Conservation (phyloP, 2,888 invertebrate genomes). For the Synergus laeviventris region DNA sequence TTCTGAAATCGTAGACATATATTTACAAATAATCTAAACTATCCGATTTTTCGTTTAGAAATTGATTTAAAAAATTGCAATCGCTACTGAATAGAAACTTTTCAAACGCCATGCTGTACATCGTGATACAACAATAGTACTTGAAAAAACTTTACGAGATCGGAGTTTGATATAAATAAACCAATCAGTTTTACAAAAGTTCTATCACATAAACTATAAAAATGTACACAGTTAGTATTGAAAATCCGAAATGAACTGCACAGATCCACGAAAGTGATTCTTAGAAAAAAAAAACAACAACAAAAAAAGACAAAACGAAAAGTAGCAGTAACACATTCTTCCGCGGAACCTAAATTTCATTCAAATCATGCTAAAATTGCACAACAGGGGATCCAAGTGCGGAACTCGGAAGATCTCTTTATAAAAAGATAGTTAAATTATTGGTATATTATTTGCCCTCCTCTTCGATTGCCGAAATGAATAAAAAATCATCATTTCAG, state of each 20-base stretch:
- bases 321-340: constrained; percentile 36
- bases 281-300: constrained; percentile 16
- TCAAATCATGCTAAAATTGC: constrained; percentile 54
- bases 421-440: constrained; percentile 41
- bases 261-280: constrained; percentile 1
- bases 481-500: background rate
- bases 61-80: constrained; percentile 43
- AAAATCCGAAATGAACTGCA: constrained; percentile 66
- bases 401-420: constrained; percentile 7
- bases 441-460: constrained; percentile 24
- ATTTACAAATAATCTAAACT: constrained; percentile 45
- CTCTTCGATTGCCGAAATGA: background rate
- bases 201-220: constrained; percentile 33
- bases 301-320: no score
- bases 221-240: constrained; percentile 54
- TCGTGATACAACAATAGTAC: constrained; percentile 40
- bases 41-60: constrained; percentile 7
- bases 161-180: constrained; percentile 7
- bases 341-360: background rate
- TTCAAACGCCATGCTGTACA: constrained; percentile 46
- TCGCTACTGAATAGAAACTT: constrained; percentile 45
- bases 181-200: constrained; percentile 11
- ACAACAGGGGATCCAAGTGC: constrained; percentile 43
- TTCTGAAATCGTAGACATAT: constrained; percentile 47
- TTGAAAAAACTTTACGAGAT: background rate